Evolutionary conservation across 2,113 vertebrate genomes (phyloP).

Genomic region (Pygoscelis antarcticus): DNA sequence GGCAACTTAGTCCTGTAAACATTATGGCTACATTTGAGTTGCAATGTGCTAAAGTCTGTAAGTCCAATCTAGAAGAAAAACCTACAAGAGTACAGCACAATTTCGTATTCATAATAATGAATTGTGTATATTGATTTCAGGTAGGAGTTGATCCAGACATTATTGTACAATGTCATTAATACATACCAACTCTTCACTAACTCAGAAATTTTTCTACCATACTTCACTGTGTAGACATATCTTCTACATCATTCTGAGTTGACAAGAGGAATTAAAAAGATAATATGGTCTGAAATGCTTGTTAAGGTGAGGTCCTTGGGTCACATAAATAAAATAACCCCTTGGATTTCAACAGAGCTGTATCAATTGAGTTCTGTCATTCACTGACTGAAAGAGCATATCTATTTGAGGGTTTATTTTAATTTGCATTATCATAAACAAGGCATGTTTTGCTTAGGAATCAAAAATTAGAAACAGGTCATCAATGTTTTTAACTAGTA

Average conservation of each 20-base stretch:
- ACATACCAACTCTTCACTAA: not conserved
- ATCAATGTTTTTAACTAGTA: not conserved
- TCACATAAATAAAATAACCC: not conserved
- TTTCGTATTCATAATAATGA: not conserved
- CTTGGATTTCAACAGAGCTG: not conserved
- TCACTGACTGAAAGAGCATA: not conserved
- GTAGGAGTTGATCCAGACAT: not conserved
- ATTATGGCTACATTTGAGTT: not conserved
- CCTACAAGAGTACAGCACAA: not conserved
- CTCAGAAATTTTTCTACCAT: not conserved
- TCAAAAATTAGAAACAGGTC: not conserved
- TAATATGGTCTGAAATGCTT: not conserved
- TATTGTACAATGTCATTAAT: not conserved
- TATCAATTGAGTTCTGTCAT: not conserved
- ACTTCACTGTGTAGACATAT: not conserved
- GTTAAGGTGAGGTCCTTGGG: not conserved
- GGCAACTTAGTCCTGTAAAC: not conserved
- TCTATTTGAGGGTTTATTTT: not conserved
- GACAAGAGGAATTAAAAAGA: not conserved
- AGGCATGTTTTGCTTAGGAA: not conserved
- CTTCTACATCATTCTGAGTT: not conserved
- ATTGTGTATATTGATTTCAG: not conserved
- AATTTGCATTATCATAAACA: not conserved
- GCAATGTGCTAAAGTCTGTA: rapidly evolving
- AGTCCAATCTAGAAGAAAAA: not conserved